Evolutionary conservation across 2,113 vertebrate genomes (phyloP).

Genomic region (Nibea albiflora): DNA sequence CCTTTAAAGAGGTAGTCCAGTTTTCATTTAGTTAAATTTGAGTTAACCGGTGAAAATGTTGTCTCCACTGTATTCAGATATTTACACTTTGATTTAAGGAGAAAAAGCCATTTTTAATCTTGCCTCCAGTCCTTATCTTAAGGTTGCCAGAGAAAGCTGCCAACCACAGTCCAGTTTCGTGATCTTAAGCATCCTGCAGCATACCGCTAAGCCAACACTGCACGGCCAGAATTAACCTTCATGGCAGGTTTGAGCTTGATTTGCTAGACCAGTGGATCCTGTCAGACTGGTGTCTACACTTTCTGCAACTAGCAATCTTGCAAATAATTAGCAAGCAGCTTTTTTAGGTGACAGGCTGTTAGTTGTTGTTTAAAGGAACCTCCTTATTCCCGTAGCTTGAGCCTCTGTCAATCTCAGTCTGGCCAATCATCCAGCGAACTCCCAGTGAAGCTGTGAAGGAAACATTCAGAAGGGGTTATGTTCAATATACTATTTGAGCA

Average conservation of each 20-base stretch:
- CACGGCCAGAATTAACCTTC: neutral
- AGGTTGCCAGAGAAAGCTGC: neutral
- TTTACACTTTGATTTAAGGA: conserved; percentile 2
- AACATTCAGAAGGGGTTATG: neutral
- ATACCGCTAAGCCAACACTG: neutral
- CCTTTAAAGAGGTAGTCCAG: conserved; percentile 27
- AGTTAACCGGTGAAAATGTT: neutral
- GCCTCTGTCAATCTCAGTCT: conserved; percentile 94
- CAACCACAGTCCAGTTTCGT: neutral
- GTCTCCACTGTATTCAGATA: neutral
- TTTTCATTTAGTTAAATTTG: neutral
- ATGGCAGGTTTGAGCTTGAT: conserved; percentile 49
- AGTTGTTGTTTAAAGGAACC: conserved; percentile 82
- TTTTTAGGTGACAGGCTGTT: conserved; percentile 39
- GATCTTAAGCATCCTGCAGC: neutral
- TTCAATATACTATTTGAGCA: neutral
- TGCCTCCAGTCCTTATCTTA: neutral
- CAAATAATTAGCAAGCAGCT: neutral
- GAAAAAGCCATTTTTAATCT: neutral
- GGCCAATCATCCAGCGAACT: conserved; percentile 95
- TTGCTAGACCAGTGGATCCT: conserved; percentile 19
- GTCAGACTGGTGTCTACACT: neutral
- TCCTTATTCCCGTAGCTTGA: conserved; percentile 92
- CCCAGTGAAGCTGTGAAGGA: conserved; percentile 87
- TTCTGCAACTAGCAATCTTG: neutral